phyloP scores from a whole-genome alignment of 2,113 vertebrate genomes.

The Microtus montanus region DNA sequence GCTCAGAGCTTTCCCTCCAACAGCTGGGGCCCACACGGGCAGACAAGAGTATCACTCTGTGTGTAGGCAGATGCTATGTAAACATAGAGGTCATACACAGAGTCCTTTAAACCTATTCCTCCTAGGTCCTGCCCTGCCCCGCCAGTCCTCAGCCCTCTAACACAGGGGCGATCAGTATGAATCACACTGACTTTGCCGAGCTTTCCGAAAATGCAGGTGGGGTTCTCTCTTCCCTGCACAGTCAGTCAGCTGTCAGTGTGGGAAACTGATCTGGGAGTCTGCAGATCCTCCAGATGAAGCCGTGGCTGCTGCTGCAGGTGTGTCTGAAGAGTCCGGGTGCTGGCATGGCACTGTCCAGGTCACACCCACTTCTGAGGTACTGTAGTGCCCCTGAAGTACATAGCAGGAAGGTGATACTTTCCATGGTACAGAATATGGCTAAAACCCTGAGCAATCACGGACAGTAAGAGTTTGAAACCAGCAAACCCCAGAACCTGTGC shows the following conservation, averaged over 20 bases:
- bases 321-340: not conserved
- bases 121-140: not conserved
- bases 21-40: not conserved
- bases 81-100: not conserved
- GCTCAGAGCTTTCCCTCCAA: not conserved
- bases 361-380: not conserved
- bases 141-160: not conserved
- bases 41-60: not conserved
- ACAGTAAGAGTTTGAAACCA: not conserved
- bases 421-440: not conserved
- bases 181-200: not conserved
- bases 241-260: too few species aligned
- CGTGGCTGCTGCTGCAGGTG: not conserved
- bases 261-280: not conserved
- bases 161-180: not conserved
- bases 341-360: not conserved
- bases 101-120: not conserved
- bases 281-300: not conserved
- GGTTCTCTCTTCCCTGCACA: not conserved
- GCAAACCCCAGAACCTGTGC: not conserved
- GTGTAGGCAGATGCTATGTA: not conserved
- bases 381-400: not conserved
- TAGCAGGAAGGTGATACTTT: not conserved
- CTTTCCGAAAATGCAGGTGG: not conserved
- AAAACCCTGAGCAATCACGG: not conserved